A percentile compares a stretch with the other conserved stretches of the same genome.
Conservation (phyloP, 1,140 invertebrate species). For the Kradibia gibbosae region DNA sequence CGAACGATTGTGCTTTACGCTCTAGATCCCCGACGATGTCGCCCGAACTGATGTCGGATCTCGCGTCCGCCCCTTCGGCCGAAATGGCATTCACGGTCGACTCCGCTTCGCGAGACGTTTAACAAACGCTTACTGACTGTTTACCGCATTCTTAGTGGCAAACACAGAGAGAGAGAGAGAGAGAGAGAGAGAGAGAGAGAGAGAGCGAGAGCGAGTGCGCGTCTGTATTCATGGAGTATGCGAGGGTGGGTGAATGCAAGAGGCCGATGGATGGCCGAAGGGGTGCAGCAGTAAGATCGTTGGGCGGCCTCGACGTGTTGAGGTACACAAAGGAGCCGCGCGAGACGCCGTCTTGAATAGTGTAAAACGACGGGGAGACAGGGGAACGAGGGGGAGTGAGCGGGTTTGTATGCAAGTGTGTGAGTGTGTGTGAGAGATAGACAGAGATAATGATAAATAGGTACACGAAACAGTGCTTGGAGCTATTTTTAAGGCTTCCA, state of each 20-base stretch:
- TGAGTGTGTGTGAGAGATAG: too few species aligned
- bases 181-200: constrained; percentile 48
- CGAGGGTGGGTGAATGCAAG: too few species aligned
- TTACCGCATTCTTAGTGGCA: constrained; percentile 9
- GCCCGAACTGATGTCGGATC: background rate
- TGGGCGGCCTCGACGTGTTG: background rate
- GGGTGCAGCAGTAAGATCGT: too few species aligned
- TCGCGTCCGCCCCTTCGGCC: background rate
- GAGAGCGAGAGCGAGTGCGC: background rate
- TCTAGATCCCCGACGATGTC: background rate
- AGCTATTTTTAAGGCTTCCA: constrained; percentile 19
- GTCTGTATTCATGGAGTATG: too few species aligned
- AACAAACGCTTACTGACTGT: constrained; percentile 8
- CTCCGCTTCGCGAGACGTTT: background rate
- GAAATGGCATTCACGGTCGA: constrained; percentile 31
- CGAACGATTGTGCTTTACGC: background rate
- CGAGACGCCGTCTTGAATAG: background rate
- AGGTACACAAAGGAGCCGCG: constrained; percentile 6
- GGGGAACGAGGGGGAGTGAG: background rate
- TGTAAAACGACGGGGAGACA: background rate
- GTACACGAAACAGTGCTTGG: background rate
- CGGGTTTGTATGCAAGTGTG: too few species aligned
- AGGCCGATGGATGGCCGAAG: too few species aligned
- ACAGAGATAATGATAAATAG: too few species aligned
- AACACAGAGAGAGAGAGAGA: background rate